These are phyloP conservation scores for Venustaconcha ellipsiformis DNA, from an alignment of 1,140 invertebrate species.

Conservation along the genomic window DNA sequence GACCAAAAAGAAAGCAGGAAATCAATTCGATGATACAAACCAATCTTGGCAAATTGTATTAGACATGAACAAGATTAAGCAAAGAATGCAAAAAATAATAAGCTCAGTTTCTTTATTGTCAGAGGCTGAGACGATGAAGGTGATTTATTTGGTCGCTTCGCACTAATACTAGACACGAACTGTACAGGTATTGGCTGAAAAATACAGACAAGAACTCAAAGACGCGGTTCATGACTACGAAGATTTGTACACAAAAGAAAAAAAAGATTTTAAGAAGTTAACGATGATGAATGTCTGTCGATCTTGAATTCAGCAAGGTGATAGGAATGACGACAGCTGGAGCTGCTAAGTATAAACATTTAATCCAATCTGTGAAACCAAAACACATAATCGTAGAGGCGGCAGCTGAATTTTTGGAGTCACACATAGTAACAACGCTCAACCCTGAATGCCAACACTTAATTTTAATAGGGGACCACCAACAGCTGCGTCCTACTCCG, in stretches of 20 bases:
- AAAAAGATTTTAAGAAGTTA: constrained; percentile 41
- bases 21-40: not conserved
- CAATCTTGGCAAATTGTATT: constrained; percentile 1
- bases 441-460: constrained; percentile 82
- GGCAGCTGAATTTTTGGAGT: constrained; percentile 66
- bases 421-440: constrained; percentile 69
- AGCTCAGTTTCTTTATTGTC: not conserved
- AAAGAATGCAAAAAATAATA: constrained; percentile 5
- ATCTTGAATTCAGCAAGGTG: constrained; percentile 52
- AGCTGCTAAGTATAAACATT: constrained; percentile 53
- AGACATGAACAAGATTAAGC: constrained; percentile 7
- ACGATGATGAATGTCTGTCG: constrained; percentile 45
- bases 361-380: constrained; percentile 49
- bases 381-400: constrained; percentile 65
- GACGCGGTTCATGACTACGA: constrained; percentile 5
- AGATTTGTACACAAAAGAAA: constrained; percentile 1
- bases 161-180: constrained; percentile 46
- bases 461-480: constrained; percentile 84
- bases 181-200: constrained; percentile 62
- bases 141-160: constrained; percentile 1
- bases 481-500: constrained; percentile 71
- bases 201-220: constrained; percentile 23
- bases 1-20: not conserved
- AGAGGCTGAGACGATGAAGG: not conserved
- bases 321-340: constrained; percentile 67